Evolutionary conservation across 2,113 vertebrate genomes (phyloP).

Genomic region (Atrichornis clamosus): DNA sequence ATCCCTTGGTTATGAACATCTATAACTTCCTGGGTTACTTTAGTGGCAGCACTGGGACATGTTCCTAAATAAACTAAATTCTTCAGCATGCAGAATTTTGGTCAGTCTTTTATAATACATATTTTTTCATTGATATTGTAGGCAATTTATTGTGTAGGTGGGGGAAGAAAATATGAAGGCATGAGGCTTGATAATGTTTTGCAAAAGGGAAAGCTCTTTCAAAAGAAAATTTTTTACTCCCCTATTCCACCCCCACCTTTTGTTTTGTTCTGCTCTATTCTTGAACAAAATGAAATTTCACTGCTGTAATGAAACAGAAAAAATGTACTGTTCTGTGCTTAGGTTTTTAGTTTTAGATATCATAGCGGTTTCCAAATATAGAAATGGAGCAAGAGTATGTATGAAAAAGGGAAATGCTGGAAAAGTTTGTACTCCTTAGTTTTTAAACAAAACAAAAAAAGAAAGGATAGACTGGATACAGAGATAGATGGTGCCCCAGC

Average conservation of each 20-base stretch:
- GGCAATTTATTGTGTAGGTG: background rate
- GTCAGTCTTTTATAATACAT: background rate
- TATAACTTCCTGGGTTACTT: background rate
- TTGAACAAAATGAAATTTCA: background rate
- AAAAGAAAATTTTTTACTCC: fast-evolving
- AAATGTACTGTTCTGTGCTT: background rate
- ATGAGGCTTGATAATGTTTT: background rate
- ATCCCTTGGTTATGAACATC: background rate
- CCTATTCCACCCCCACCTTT: background rate
- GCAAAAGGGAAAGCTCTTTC: background rate
- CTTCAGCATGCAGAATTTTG: background rate
- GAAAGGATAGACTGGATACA: background rate
- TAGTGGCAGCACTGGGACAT: background rate
- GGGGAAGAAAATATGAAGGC: background rate
- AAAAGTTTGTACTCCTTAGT: background rate
- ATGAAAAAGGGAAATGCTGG: background rate
- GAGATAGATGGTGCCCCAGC: background rate
- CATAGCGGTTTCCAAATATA: background rate
- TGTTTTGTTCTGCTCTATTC: background rate
- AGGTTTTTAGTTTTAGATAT: background rate
- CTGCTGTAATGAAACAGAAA: background rate
- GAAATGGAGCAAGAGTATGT: background rate
- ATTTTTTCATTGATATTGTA: background rate
- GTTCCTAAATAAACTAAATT: background rate
- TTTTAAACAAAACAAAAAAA: background rate